Conservation (phyloP, 2,888 invertebrate genomes). For the Sesia apiformis region DNA sequence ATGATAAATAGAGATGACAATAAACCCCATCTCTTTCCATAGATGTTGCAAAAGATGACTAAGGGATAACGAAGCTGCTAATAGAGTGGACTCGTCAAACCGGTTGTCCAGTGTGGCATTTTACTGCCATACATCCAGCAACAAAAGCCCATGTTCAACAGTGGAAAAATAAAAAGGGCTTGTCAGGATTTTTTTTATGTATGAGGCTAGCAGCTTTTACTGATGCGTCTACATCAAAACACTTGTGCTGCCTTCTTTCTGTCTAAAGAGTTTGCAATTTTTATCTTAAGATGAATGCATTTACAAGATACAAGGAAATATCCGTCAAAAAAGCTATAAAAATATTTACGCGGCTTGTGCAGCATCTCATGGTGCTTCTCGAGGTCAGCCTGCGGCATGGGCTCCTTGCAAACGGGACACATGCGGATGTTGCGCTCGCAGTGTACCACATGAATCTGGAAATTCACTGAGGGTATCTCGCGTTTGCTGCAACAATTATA, state of each 20-base stretch:
- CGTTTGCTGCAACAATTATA: constrained; percentile 67
- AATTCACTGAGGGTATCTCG: constrained; percentile 79
- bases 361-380: constrained; percentile 70
- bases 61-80: too few relatives aligned
- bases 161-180: too few relatives aligned
- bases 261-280: too few relatives aligned
- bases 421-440: constrained; percentile 79
- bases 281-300: background rate
- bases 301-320: constrained; percentile 6
- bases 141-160: too few relatives aligned
- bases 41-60: too few relatives aligned
- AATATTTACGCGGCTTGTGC: constrained; percentile 44
- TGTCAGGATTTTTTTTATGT: background rate
- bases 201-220: too few relatives aligned
- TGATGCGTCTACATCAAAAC: too few relatives aligned
- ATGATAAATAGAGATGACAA: too few relatives aligned
- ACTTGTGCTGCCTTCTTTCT: background rate
- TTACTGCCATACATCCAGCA: too few relatives aligned
- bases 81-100: too few relatives aligned
- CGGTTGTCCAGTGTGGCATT: too few relatives aligned
- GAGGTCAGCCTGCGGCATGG: constrained; percentile 74
- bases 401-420: constrained; percentile 80
- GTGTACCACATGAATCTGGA: constrained; percentile 80
- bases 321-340: background rate
- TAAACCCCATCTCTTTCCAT: too few relatives aligned